Base-by-base conservation (phyloP, 2,113 vertebrate genomes). In the Riparia riparia region DNA sequence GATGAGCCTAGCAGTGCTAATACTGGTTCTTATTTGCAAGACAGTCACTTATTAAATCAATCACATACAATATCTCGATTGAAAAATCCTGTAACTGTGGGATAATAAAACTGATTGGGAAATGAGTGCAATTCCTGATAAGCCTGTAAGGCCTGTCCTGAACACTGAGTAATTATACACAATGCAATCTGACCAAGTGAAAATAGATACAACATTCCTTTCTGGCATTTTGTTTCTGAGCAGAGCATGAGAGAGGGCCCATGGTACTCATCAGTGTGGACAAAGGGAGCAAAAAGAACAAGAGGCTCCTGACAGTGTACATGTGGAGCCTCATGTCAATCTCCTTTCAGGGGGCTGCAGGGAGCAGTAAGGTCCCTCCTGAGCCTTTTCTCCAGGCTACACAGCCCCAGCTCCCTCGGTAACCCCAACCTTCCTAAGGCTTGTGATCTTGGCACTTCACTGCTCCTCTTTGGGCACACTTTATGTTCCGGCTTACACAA, bases 201-300 rank as follows among this genome's bases (percentile, higher is more conserved):
- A 85, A 66, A 69, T 5, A 53, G 0, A 51, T 6, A 22, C 42
- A 73, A 70, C 51, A 17, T 86, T 86, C 18, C 42, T 66, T 73
- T 50, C 42, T 14, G 9, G 37, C 4, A 37, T 19, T 83, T 57
- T 24, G 26, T 11, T 76, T 76, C 69, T 25, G 32, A 58, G 31
- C 16, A 83, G 71, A 72, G 41, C 18, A 45, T 39, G 21, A 68
- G 1, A 63, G 47, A 65, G 32, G 31, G 50, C n/a, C 57, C 31
- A 18, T 0, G 1, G 37, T 11, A 81, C 45, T 81, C 18, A 0
- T 11, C 47, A 60, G 17, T 11, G 25, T 21, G 19, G 54, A 21
- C 25, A 69, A 71, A 57, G 24, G 22, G 34, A 90, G 15, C 6
- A 41, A 80, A 82, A 82, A 80, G 18, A 63, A 31, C 31, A 44